phyloP scores from a whole-genome alignment of 53 echinoderm and acorn worm genomes.

The Crossaster papposus region DNA sequence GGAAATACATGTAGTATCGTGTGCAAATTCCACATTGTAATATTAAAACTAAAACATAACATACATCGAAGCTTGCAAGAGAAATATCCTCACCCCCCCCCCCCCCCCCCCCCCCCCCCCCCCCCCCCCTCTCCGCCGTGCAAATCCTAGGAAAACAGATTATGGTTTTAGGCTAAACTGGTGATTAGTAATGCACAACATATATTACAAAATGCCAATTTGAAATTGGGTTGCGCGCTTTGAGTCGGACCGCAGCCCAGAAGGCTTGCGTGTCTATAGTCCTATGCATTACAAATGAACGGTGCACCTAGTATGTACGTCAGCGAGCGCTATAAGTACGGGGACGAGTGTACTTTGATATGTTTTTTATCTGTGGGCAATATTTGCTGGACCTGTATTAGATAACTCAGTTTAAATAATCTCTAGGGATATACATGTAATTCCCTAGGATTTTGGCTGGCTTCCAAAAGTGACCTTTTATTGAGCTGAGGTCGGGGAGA shows the following conservation, averaged over 20 bases:
- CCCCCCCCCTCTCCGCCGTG: too few relatives aligned
- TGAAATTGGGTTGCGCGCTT: neutral
- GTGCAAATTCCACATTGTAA: too few relatives aligned
- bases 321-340: neutral
- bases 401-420: constrained; percentile 30
- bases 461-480: neutral
- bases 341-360: neutral
- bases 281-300: neutral
- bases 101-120: too few relatives aligned
- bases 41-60: too few relatives aligned
- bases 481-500: neutral
- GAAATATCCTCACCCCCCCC: too few relatives aligned
- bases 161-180: too few relatives aligned
- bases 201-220: too few relatives aligned
- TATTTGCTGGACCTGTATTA: neutral
- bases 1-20: too few relatives aligned
- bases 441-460: constrained; percentile 9
- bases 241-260: neutral
- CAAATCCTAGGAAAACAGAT: too few relatives aligned
- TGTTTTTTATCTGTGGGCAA: neutral
- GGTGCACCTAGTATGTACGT: neutral
- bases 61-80: too few relatives aligned
- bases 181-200: too few relatives aligned
- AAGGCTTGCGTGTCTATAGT: neutral
- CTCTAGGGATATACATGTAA: neutral